Base-by-base conservation (phyloP, 2,113 vertebrate species). In the Pygoscelis antarcticus region DNA sequence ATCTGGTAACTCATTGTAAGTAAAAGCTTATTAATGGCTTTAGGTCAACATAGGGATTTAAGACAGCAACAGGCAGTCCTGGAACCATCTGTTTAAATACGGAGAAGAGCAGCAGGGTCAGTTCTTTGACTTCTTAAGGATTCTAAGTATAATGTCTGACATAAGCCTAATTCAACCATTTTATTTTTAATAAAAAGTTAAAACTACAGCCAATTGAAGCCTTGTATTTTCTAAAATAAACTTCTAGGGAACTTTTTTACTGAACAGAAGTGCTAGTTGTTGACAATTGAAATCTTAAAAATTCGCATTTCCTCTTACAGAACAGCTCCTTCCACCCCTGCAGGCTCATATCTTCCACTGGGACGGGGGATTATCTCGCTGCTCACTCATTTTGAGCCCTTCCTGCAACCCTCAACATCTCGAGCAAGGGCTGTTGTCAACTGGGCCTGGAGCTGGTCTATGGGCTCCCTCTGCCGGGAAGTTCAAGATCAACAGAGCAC, bases 381-480 rank as follows among this genome's bases (percentile, higher is more conserved):
- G 87, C 74, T 84, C 21, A 2, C 9, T 18, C 4, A 52, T 32
- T 78, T 23, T 16, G 12, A 17, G 46, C 18, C 71, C 20, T 54
- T 32, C 46, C 58, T 8, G 36, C 58, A 42, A 4, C 4, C 36
- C 58, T 3, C 21, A n/a, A 0, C 30, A 11, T 1, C 13, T 55
- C 2, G 0, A 69, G 32, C 19, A 30, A 68, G 7, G 1, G 2
- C 51, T 32, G 34, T 0, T 12, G 20, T 12, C 42, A 30, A 38
- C 25, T 20, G 23, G 27, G 38, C 11, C 61, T 2, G 30, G 54
- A 32, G 23, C 76, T 54, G 85, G 54, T 42, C 77, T 79, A 7
- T 3, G 54, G 11, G 65, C 87, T 89, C 97, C 96, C 96, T 91
- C 95, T 97, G 82, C 81, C 5, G 96, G 93, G 36, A 38, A 42